Evolutionary conservation across 2,888 invertebrate genomes (phyloP).

Genomic region (Hydropsyche betteni): DNA sequence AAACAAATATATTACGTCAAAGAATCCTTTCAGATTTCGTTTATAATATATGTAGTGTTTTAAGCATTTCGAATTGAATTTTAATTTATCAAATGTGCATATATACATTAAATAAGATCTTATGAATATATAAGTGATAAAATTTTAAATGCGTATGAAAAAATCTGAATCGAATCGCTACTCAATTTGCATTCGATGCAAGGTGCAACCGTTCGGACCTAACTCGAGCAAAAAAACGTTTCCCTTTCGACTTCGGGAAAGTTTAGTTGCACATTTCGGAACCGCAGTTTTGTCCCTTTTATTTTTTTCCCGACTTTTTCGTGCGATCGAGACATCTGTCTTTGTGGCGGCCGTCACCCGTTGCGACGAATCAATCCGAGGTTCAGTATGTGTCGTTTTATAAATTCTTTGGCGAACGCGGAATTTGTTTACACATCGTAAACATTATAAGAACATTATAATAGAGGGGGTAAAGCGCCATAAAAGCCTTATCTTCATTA

Average conservation of each 20-base stretch:
- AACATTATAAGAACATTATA: neutral
- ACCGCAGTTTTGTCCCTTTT: too few species aligned
- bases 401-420: neutral
- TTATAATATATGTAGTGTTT: too few species aligned
- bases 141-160: neutral
- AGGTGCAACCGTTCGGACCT: conserved; percentile 19
- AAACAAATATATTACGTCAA: too few species aligned
- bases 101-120: too few species aligned
- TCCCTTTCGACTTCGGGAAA: conserved; percentile 3
- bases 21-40: too few species aligned
- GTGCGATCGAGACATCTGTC: conserved; percentile 9
- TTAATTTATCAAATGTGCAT: too few species aligned
- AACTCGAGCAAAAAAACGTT: neutral
- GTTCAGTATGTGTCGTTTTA: neutral
- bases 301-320: neutral
- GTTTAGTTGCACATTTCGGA: conserved; percentile 6
- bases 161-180: neutral
- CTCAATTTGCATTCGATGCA: conserved; percentile 45
- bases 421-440: neutral
- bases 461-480: conserved; percentile 1
- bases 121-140: too few species aligned
- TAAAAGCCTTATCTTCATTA: conserved; percentile 34
- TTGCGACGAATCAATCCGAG: conserved; percentile 27
- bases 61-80: too few species aligned
- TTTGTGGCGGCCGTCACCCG: conserved; percentile 8